Evolutionary conservation across 2,797 vertebrate species (phyloP).

Genomic region (Brachymystax lenok): DNA sequence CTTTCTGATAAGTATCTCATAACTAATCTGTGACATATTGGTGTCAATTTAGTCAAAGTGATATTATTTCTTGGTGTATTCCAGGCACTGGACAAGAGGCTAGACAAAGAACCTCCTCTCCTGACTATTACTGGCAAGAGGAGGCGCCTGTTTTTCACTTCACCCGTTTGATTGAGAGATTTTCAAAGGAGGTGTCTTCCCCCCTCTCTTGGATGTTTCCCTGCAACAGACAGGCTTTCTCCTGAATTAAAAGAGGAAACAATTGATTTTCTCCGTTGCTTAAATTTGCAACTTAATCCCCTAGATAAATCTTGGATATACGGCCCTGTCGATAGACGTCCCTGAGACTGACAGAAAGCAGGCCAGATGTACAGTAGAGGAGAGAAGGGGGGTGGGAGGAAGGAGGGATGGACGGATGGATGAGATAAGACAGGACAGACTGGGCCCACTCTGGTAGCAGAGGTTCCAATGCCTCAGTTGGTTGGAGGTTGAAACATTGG

Average conservation of each 20-base stretch:
- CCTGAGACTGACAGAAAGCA: constrained; percentile 20
- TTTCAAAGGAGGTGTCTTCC: constrained; percentile 59
- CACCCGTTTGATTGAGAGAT: constrained; percentile 65
- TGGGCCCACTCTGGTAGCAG: not conserved
- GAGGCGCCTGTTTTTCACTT: not conserved
- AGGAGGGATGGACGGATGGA: not conserved
- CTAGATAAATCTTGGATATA: constrained; percentile 72
- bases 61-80: not conserved
- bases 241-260: constrained; percentile 77
- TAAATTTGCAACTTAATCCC: constrained; percentile 80
- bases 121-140: not conserved
- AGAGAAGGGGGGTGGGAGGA: not conserved
- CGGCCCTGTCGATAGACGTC: constrained; percentile 70
- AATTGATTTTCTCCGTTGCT: constrained; percentile 78
- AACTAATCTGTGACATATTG: not conserved
- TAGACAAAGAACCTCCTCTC: not conserved
- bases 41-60: not conserved
- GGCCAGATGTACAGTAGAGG: constrained; percentile 28
- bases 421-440: constrained; percentile 56
- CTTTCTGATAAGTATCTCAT: not conserved
- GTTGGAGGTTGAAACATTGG: not conserved
- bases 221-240: constrained; percentile 69
- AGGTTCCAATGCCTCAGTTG: not conserved
- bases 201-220: constrained; percentile 57
- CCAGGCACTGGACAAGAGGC: not conserved